phyloP scores from a whole-genome alignment of 2,888 invertebrate species.

The Drosophila emarginata region DNA sequence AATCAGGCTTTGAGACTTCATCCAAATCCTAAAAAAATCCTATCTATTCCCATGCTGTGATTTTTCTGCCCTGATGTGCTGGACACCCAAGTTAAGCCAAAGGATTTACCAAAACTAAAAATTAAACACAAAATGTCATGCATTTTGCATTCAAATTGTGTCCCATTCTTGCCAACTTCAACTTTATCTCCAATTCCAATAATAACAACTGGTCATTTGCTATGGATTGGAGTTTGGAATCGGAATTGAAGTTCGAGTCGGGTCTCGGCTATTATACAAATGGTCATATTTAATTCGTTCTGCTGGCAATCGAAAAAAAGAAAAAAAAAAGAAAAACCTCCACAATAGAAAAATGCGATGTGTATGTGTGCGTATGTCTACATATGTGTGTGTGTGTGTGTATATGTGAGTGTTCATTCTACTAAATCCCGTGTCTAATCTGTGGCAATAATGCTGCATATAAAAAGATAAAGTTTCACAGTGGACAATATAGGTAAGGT shows the following conservation, averaged over 20 bases:
- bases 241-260: conserved; percentile 1
- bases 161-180: neutral
- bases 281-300: conserved; percentile 79
- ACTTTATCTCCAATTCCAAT: neutral
- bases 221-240: conserved; percentile 28
- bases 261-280: conserved; percentile 69
- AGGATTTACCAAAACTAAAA: conserved; percentile 64
- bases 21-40: too few species aligned
- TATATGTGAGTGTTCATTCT: conserved; percentile 34
- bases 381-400: neutral
- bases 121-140: conserved; percentile 74
- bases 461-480: conserved; percentile 76
- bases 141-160: conserved; percentile 67
- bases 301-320: conserved; percentile 65
- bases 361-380: conserved; percentile 25
- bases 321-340: conserved; percentile 39
- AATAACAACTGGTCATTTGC: conserved; percentile 17
- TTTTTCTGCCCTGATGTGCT: neutral
- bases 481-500: conserved; percentile 65
- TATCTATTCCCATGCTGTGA: conserved; percentile 7
- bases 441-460: conserved; percentile 78
- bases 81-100: conserved; percentile 53
- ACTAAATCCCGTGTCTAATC: conserved; percentile 79
- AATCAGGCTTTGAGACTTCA: too few species aligned
- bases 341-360: conserved; percentile 25